These are phyloP conservation scores for Julus scandinavius DNA, from an alignment of 2,888 invertebrate genomes.

Conservation along the genomic window DNA sequence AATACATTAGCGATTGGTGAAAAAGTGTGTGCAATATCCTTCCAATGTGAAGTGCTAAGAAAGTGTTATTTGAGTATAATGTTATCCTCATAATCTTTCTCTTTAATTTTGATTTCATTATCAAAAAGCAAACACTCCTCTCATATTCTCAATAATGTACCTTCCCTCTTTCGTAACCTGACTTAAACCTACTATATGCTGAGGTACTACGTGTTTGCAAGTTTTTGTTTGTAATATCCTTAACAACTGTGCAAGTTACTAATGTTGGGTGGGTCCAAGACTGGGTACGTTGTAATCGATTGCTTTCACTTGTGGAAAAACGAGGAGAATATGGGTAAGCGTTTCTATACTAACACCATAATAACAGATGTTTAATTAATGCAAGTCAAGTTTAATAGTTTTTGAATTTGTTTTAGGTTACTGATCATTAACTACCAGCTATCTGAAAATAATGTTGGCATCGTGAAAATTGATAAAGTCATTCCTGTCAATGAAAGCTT, in stretches of 20 bases:
- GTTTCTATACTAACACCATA: conserved; percentile 64
- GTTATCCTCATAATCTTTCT: too few relatives aligned
- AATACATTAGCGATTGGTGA: background rate
- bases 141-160: too few relatives aligned
- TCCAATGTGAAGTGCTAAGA: too few relatives aligned
- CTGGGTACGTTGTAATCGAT: conserved; percentile 67
- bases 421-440: conserved; percentile 49
- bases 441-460: conserved; percentile 63
- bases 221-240: conserved; percentile 8
- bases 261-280: conserved; percentile 70
- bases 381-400: conserved; percentile 54
- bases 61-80: too few relatives aligned
- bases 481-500: conserved; percentile 84
- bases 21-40: conserved; percentile 27
- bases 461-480: conserved; percentile 82
- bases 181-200: too few relatives aligned
- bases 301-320: conserved; percentile 73
- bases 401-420: conserved; percentile 57
- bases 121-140: too few relatives aligned
- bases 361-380: background rate
- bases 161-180: too few relatives aligned
- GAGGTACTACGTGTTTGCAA: too few relatives aligned
- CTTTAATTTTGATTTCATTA: too few relatives aligned
- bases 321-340: conserved; percentile 68
- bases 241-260: conserved; percentile 53